Evolutionary conservation across 2,888 invertebrate species (phyloP).

Genomic region (Frankliniella intonsa): DNA sequence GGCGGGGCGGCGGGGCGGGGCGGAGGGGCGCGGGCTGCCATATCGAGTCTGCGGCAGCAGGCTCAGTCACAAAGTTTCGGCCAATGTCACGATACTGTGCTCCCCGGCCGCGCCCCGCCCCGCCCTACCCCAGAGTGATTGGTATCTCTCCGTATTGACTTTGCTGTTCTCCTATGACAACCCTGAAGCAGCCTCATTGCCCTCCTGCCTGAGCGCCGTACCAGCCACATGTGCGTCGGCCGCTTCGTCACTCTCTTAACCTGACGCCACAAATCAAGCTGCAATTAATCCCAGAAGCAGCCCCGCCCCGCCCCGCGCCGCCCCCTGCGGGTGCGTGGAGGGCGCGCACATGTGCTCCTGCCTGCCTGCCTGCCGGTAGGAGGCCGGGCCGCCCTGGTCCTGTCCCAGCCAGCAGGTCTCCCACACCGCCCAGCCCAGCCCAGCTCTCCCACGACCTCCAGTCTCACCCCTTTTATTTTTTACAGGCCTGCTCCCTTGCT

Average conservation of each 20-base stretch:
- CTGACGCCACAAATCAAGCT: no score
- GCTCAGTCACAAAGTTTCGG: not conserved
- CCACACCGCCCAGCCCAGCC: not conserved
- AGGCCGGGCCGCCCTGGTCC: not conserved
- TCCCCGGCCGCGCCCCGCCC: no score
- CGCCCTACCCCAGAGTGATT: no score
- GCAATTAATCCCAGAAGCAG: not conserved
- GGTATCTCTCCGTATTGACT: no score
- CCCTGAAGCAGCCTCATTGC: no score
- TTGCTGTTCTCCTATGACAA: no score
- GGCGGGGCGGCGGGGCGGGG: not conserved
- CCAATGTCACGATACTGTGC: no score
- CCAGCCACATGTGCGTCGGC: no score
- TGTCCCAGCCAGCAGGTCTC: not conserved
- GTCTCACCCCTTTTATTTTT: not conserved
- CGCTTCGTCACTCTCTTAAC: no score
- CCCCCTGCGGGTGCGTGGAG: not conserved
- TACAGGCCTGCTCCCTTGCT: not conserved
- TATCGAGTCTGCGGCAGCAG: not conserved
- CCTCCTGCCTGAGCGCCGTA: no score
- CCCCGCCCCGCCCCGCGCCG: not conserved
- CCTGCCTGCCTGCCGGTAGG: not conserved
- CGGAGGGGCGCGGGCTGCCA: not conserved
- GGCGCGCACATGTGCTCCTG: not conserved
- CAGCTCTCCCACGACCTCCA: slow-evolving; percentile 1